Evolutionary conservation across 2,888 invertebrate species (phyloP), one percentile per base, ranked within the genome.

Genomic region (Pachymerium ferrugineum): DNA sequence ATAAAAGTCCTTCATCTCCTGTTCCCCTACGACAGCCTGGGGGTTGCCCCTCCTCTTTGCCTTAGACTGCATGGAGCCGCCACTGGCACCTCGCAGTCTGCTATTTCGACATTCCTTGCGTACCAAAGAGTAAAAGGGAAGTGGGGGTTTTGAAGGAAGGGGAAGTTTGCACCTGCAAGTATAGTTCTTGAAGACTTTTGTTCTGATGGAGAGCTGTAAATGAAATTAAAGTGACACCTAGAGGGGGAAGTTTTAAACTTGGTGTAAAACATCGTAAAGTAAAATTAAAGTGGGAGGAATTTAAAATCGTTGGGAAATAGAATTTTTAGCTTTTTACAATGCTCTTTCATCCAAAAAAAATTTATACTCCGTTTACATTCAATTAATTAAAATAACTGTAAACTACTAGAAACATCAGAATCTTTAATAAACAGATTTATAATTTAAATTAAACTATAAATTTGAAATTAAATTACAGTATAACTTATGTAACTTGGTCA

Each of bases 31-130:
- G 38, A 38, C 16, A 38, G 38, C 38, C 38, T 5, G 38, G 16
- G 4, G 38, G 38, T 10, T 38, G 12, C 38, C 16, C 38, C 38
- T 38, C 38, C 38, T 38, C 38, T 62, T 74, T 73, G 72, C 28
- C 47, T n/a, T n/a, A 74, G 74, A 74, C 74, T 72, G 74, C 74
- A 30, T 72, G 74, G 74, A 74, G 74, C 74, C 74, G 29, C 28
- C 38, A 54, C 47, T 72, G 30, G 72, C 31, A 33, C 38, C 71
- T 33, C 22, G 67, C 67, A 67, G 67, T 67, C 67, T 67, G 67
- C 67, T 14, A 22, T 28, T 28, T 14, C 67, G 29, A 28, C 67
- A 67, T 22, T 67, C 67, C 67, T 16, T 16, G 38, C 14, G 38
- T 38, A 38, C 38, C 38, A 38, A 38, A 38, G 38, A 38, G 38